phyloP scores from a whole-genome alignment of 2,888 invertebrate genomes.

The Yponomeuta evonymella region DNA sequence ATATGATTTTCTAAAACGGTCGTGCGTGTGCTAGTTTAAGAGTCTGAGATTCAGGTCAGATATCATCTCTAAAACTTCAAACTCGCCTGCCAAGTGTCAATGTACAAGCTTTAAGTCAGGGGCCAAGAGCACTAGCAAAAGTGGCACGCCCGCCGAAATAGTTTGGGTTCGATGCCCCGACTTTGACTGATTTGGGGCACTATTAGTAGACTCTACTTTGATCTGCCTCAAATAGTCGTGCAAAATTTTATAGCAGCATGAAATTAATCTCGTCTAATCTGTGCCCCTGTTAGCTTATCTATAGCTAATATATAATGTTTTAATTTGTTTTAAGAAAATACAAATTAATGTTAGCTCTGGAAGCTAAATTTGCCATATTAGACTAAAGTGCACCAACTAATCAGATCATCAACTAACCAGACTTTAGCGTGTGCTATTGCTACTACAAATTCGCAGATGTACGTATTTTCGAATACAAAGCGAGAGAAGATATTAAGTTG shows the following conservation, averaged over 20 bases:
- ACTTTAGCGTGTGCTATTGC: too few relatives aligned
- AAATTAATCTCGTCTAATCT: not conserved
- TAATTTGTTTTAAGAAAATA: too few relatives aligned
- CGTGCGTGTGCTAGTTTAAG: not conserved
- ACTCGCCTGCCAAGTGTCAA: conserved; percentile 13
- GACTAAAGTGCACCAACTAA: too few relatives aligned
- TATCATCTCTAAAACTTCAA: not conserved
- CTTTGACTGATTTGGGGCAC: conserved; percentile 19
- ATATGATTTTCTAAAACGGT: not conserved
- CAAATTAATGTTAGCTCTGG: too few relatives aligned
- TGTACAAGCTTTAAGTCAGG: conserved; percentile 9
- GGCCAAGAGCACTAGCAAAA: conserved; percentile 15
- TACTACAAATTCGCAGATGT: too few relatives aligned
- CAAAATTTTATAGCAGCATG: not conserved
- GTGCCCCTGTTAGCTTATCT: too few relatives aligned
- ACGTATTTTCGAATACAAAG: too few relatives aligned
- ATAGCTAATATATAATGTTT: too few relatives aligned
- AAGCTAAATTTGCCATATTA: too few relatives aligned
- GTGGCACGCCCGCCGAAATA: conserved; percentile 14
- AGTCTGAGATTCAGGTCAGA: conserved; percentile 8
- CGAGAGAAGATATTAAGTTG: too few relatives aligned
- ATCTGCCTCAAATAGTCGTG: not conserved
- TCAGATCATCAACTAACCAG: too few relatives aligned
- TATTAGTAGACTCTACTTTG: not conserved
- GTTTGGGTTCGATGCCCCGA: conserved; percentile 19